Evolutionary conservation across 2,113 vertebrate genomes (phyloP).

Genomic region (Calonectris borealis): DNA sequence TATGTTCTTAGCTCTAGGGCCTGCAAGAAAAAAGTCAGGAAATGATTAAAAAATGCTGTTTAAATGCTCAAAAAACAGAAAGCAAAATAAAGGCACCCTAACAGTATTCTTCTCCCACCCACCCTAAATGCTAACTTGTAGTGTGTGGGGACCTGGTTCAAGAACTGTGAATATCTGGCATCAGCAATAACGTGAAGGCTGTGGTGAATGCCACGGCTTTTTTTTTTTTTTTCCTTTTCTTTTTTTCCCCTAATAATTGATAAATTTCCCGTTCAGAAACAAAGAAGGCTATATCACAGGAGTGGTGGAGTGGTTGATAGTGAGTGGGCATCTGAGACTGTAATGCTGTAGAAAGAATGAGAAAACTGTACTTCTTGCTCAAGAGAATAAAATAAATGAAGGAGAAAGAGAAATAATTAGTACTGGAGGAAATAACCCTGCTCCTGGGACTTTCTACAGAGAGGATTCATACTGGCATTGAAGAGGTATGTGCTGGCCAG

Average conservation of each 20-base stretch:
- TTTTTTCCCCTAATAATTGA: fast-evolving
- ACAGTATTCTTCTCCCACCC: background rate
- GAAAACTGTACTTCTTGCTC: background rate
- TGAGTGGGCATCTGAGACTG: background rate
- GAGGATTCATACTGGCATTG: background rate
- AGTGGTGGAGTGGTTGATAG: background rate
- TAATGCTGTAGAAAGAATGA: background rate
- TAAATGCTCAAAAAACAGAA: background rate
- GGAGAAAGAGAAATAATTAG: background rate
- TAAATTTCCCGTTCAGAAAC: background rate
- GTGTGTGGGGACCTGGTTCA: background rate
- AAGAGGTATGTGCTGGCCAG: background rate
- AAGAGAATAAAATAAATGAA: background rate
- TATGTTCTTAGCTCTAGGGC: background rate
- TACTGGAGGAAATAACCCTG: background rate
- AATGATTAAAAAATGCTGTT: background rate
- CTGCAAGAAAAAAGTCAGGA: background rate
- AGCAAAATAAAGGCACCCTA: background rate
- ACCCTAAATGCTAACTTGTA: background rate
- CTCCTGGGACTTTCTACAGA: background rate
- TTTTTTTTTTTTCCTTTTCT: background rate
- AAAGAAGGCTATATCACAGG: background rate
- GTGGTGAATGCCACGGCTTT: background rate
- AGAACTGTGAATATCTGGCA: background rate
- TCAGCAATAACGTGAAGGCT: background rate